These are phyloP conservation scores for Tolmerus cingulatus DNA, from an alignment of 2,888 invertebrate species.

Conservation along the genomic window DNA sequence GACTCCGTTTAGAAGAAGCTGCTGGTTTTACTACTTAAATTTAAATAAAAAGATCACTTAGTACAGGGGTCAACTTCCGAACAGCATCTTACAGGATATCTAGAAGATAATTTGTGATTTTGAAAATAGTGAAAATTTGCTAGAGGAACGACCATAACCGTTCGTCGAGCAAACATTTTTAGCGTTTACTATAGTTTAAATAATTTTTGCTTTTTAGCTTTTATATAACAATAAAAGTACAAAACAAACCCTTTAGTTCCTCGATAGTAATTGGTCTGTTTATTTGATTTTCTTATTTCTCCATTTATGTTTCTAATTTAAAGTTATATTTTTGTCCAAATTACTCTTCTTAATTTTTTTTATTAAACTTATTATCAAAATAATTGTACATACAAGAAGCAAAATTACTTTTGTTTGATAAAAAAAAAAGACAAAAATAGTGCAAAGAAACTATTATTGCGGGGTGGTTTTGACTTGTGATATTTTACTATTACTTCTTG, in stretches of 20 bases:
- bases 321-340: constrained; percentile 43
- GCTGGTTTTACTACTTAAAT: neutral
- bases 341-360: constrained; percentile 37
- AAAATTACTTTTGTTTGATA: constrained; percentile 30
- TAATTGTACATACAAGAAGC: constrained; percentile 40
- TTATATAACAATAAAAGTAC: constrained; percentile 22
- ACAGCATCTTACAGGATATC: neutral
- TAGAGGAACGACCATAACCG: neutral
- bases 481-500: constrained; percentile 39
- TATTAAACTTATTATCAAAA: neutral
- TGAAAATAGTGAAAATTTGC: neutral
- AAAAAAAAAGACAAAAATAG: constrained; percentile 17
- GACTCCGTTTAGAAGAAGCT: neutral
- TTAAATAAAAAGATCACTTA: neutral
- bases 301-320: neutral
- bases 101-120: constrained; percentile 18
- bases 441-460: constrained; percentile 28
- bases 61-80: neutral
- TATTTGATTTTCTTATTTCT: constrained; percentile 25
- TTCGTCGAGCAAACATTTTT: neutral
- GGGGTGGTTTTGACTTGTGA: constrained; percentile 48
- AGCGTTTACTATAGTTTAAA: neutral
- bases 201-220: constrained; percentile 24
- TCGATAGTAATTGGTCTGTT: constrained; percentile 29
- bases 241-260: constrained; percentile 30